A percentile compares a stretch with the other conserved stretches of the same genome.
phyloP scores from a whole-genome alignment of 1,140 invertebrate genomes.

The Procambarus clarkii region DNA sequence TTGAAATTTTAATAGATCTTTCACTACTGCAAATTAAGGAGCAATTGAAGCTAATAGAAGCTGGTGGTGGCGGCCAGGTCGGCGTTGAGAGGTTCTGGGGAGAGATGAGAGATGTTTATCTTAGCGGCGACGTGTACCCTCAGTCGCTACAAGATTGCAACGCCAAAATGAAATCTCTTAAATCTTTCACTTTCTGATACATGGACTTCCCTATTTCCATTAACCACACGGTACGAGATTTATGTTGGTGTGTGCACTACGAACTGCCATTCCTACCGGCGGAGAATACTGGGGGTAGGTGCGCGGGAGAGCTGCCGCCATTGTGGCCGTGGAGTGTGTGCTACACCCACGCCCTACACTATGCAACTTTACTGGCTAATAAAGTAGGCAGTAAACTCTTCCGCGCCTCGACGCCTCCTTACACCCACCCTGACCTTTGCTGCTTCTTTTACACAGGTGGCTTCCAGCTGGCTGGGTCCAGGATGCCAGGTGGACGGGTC shows the following conservation, averaged over 20 bases:
- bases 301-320: neutral
- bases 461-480: too few species aligned
- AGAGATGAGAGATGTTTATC: neutral
- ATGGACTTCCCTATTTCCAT: conserved; percentile 8
- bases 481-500: too few species aligned
- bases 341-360: neutral
- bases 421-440: neutral
- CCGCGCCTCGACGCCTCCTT: neutral
- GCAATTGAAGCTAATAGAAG: neutral
- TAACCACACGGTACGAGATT: conserved; percentile 7
- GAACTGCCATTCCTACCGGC: neutral
- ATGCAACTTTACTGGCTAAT: neutral
- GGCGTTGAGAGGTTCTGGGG: too few species aligned
- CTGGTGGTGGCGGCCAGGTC: neutral
- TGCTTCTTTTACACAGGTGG: neutral
- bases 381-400: neutral
- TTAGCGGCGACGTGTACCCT: neutral
- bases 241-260: neutral
- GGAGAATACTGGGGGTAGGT: neutral
- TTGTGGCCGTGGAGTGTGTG: neutral
- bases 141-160: neutral
- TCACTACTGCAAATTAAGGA: neutral
- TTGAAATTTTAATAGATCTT: neutral
- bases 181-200: conserved; percentile 13
- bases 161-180: conserved; percentile 3